Percentiles rank a stretch among this genome's conserved stretches.
Conservation (phyloP, 2,113 vertebrate genomes). For the Gymnobelideus leadbeateri region DNA sequence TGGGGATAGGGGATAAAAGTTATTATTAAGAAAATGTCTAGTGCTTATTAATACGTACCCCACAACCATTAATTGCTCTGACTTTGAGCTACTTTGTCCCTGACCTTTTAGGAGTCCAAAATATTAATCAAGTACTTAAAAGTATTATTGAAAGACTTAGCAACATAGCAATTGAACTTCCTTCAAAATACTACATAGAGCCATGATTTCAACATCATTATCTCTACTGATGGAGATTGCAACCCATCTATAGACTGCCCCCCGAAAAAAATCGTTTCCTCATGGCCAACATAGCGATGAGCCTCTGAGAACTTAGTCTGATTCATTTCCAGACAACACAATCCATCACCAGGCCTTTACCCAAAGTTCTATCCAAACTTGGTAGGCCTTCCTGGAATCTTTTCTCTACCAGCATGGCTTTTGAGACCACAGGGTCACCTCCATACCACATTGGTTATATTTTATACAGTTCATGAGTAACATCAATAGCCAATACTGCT, state of each 20-base stretch:
- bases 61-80: not conserved
- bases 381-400: not conserved
- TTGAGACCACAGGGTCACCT: not conserved
- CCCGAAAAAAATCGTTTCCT: not conserved
- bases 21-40: not conserved
- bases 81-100: not conserved
- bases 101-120: not conserved
- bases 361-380: not conserved
- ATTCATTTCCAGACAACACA: not conserved
- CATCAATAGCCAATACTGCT: not conserved
- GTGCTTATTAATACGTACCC: not conserved
- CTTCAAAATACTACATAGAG: not conserved
- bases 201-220: not conserved
- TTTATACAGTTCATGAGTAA: not conserved
- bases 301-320: not conserved
- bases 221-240: not conserved
- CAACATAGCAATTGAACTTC: not conserved
- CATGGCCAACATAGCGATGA: not conserved
- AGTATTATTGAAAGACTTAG: not conserved
- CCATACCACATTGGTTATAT: not conserved
- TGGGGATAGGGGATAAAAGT: not conserved
- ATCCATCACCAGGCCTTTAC: not conserved
- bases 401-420: not conserved
- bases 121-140: not conserved
- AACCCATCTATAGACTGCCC: not conserved